These are phyloP conservation scores for Choloepus didactylus DNA, from an alignment of 2,797 vertebrate genomes.

Conservation along the genomic window DNA sequence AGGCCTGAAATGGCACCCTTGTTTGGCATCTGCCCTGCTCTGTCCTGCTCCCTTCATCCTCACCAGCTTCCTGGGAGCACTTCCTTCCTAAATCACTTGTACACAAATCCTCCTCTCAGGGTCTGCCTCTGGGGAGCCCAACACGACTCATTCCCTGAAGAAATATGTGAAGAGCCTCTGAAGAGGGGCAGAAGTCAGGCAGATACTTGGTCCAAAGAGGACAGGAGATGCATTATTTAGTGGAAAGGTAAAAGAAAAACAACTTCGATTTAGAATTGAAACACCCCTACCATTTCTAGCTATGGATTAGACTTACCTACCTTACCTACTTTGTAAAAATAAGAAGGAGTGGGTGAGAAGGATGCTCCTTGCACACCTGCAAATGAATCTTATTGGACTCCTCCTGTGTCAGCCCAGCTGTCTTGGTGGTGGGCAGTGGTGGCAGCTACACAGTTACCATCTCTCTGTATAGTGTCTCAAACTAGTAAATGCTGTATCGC, in stretches of 20 bases:
- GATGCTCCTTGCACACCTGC: background rate
- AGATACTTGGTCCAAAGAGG: background rate
- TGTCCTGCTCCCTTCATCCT: background rate
- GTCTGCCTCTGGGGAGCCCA: background rate
- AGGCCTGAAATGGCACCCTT: background rate
- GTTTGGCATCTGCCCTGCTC: fast-evolving
- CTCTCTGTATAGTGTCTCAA: background rate
- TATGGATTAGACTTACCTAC: no score
- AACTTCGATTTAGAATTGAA: background rate
- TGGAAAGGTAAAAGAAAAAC: background rate
- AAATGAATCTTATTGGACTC: background rate
- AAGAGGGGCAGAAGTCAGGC: background rate
- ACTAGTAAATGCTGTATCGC: no score
- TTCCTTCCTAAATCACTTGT: background rate
- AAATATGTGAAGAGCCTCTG: background rate
- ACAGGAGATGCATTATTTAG: background rate
- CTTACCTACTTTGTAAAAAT: background rate
- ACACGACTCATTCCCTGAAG: background rate
- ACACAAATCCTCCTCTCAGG: background rate
- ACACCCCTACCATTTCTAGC: background rate
- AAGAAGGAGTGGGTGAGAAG: background rate
- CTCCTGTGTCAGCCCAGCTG: background rate
- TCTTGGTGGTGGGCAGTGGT: background rate
- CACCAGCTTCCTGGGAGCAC: background rate
- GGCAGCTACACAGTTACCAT: no score